A percentile compares a stretch with the other conserved stretches of the same genome.
Conservation (phyloP, 2,888 invertebrate genomes). For the Lycaena phlaeas region DNA sequence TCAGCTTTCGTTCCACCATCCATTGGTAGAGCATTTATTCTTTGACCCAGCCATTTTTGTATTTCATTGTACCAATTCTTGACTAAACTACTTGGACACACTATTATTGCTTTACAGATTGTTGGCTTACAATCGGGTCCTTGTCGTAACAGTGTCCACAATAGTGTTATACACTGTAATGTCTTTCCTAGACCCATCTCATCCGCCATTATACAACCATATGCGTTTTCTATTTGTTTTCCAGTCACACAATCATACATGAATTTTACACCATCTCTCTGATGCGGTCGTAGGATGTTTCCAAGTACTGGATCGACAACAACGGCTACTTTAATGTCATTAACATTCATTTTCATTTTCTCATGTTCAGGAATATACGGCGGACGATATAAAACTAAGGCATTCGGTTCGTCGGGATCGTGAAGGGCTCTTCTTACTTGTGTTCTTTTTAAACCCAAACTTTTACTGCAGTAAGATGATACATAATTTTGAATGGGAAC, state of each 20-base stretch:
- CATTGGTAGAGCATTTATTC: conserved; percentile 86
- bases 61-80: conserved; percentile 99
- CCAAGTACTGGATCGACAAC: conserved; percentile 96
- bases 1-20: conserved; percentile 91
- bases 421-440: conserved; percentile 82
- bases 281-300: conserved; percentile 95
- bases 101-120: conserved; percentile 94
- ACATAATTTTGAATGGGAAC: conserved; percentile 94
- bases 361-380: conserved; percentile 90
- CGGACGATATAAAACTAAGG: conserved; percentile 90
- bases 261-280: conserved; percentile 98
- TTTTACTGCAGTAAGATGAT: conserved; percentile 79
- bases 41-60: conserved; percentile 92
- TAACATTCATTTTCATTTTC: conserved; percentile 83
- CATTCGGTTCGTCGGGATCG: conserved; percentile 94
- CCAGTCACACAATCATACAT: conserved; percentile 99
- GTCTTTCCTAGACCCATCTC: conserved; percentile 99
- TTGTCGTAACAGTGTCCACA: conserved; percentile 96
- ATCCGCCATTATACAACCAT: conserved; percentile 99
- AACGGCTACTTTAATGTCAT: conserved; percentile 86
- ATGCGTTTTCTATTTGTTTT: conserved; percentile 85
- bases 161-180: conserved; percentile 94
- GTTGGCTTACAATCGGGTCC: conserved; percentile 92
- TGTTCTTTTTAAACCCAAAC: conserved; percentile 82
- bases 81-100: conserved; percentile 97